Evolutionary conservation across 2,888 invertebrate species (phyloP).

Genomic region (Orchesellides sinensis): DNA sequence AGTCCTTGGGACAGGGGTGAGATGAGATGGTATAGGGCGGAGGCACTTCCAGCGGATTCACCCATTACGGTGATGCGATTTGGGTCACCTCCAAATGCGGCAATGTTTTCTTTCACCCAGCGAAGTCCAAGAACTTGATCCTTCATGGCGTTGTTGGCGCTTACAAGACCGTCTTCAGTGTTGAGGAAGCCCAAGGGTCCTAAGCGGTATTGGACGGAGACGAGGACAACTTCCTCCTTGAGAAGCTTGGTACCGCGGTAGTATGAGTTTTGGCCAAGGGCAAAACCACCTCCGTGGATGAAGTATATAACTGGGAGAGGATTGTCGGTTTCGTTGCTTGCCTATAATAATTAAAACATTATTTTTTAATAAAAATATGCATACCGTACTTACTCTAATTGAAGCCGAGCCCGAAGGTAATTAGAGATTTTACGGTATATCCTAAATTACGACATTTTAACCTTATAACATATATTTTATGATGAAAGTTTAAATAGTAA

Average conservation of each 20-base stretch:
- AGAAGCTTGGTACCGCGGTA: constrained; percentile 54
- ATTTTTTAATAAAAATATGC: no score
- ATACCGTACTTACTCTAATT: no score
- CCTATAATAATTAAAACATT: no score
- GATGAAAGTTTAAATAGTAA: no score
- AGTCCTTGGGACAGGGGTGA: constrained; percentile 67
- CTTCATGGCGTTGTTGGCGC: constrained; percentile 41
- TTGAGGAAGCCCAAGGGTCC: constrained; percentile 61
- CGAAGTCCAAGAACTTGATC: constrained; percentile 55
- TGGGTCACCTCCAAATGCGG: constrained; percentile 20
- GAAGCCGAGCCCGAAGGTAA: no score
- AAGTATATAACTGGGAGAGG: constrained; percentile 58
- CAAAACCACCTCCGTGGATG: constrained; percentile 67
- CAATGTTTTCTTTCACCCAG: constrained; percentile 62
- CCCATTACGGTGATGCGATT: constrained; percentile 32
- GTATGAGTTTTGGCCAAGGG: constrained; percentile 61
- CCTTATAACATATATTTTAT: no score
- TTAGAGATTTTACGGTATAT: no score
- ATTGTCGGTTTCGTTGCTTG: no score
- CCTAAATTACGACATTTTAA: no score
- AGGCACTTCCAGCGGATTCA: constrained; percentile 3
- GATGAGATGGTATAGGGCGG: constrained; percentile 47
- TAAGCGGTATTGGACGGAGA: constrained; percentile 56
- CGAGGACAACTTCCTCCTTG: constrained; percentile 51
- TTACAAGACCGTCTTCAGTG: constrained; percentile 49